A percentile compares a stretch with the other conserved stretches of the same genome.
These are phyloP conservation scores for Heliconius eleuchia DNA, from an alignment of 1,140 invertebrate genomes.

Conservation along the genomic window DNA sequence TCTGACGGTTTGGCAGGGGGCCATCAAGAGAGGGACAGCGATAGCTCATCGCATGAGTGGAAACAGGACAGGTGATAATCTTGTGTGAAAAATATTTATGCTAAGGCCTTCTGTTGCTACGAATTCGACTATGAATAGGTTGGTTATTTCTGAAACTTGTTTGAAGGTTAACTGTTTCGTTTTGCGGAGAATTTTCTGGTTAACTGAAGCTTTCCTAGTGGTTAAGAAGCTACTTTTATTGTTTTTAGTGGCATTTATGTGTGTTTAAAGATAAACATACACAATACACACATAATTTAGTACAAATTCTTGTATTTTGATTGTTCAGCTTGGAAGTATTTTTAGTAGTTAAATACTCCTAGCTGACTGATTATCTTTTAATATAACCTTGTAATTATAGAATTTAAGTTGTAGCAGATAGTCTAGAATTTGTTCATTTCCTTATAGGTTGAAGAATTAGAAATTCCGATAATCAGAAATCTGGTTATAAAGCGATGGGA, in stretches of 20 bases:
- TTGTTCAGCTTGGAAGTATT: background rate
- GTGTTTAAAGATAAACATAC: too few relatives aligned
- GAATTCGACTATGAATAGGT: constrained; percentile 65
- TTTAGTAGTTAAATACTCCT: too few relatives aligned
- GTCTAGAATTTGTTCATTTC: too few relatives aligned
- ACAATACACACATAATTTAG: background rate
- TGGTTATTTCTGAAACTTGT: constrained; percentile 54
- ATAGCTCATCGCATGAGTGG: constrained; percentile 48
- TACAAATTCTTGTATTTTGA: background rate
- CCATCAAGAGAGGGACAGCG: constrained; percentile 56
- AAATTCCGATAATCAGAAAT: too few relatives aligned
- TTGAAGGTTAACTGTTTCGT: constrained; percentile 58
- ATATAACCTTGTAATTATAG: too few relatives aligned
- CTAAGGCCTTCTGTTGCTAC: constrained; percentile 68
- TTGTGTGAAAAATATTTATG: constrained; percentile 75
- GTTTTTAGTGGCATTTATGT: background rate
- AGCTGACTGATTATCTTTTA: too few relatives aligned
- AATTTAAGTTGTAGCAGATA: too few relatives aligned
- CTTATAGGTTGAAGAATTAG: too few relatives aligned
- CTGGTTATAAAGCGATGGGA: too few relatives aligned
- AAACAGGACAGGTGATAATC: constrained; percentile 63
- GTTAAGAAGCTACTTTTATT: background rate
- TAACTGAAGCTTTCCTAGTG: constrained; percentile 34
- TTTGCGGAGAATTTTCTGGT: constrained; percentile 43
- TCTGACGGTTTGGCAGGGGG: constrained; percentile 48